Conservation (phyloP, 2,888 invertebrate species). For the Cryptocephalus moraei region DNA sequence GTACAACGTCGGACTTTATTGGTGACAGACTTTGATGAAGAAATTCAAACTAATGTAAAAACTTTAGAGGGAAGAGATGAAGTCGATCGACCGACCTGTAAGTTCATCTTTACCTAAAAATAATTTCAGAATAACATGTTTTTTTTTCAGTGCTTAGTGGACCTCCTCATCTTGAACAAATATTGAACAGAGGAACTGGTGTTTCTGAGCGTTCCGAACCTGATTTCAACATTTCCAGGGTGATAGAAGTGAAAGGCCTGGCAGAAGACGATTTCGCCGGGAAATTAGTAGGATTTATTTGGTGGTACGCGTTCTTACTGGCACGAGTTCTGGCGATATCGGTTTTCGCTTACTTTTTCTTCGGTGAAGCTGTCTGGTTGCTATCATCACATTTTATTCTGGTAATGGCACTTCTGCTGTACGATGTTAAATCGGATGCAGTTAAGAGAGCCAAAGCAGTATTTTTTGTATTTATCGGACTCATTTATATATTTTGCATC, state of each 20-base stretch:
- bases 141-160: slow-evolving; percentile 20
- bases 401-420: slow-evolving; percentile 53
- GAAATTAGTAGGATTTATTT: slow-evolving; percentile 57
- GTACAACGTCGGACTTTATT: slow-evolving; percentile 8
- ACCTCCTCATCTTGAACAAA: slow-evolving; percentile 8
- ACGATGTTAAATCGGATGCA: slow-evolving; percentile 50
- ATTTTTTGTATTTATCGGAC: slow-evolving; percentile 61
- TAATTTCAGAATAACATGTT: no score
- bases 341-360: slow-evolving; percentile 58
- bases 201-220: slow-evolving; percentile 16
- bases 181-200: slow-evolving; percentile 10
- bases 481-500: slow-evolving; percentile 64
- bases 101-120: not conserved
- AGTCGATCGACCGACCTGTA: not conserved
- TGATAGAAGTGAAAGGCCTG: slow-evolving; percentile 45
- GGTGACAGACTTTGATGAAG: slow-evolving; percentile 13
- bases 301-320: slow-evolving; percentile 68
- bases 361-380: slow-evolving; percentile 48
- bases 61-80: not conserved
- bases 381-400: slow-evolving; percentile 53
- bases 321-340: slow-evolving; percentile 61
- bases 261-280: slow-evolving; percentile 67
- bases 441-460: slow-evolving; percentile 32
- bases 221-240: slow-evolving; percentile 36
- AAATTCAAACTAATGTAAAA: slow-evolving; percentile 4